A percentile compares a stretch with the other conserved stretches of the same genome.
phyloP scores from a whole-genome alignment of 2,113 vertebrate species.

The Lophura nycthemera region DNA sequence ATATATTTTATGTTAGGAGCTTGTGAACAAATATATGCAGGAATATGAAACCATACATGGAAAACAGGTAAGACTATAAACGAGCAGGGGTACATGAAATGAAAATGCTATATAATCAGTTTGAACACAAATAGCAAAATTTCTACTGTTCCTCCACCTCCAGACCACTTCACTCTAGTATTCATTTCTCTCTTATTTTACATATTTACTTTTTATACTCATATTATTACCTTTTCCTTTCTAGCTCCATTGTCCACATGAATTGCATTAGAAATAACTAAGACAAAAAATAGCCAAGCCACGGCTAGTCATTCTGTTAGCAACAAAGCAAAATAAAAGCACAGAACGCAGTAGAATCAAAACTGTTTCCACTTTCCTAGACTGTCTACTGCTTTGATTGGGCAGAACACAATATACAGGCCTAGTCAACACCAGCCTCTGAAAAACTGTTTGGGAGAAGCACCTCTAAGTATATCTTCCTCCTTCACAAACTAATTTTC shows the following conservation, averaged over 20 bases:
- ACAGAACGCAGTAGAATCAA: not conserved
- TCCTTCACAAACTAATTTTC: not conserved
- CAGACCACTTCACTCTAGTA: not conserved
- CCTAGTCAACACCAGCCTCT: rapidly evolving
- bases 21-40: not conserved
- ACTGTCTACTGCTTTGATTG: not conserved
- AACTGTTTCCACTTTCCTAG: not conserved
- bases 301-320: not conserved
- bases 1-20: not conserved
- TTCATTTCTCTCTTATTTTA: not conserved
- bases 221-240: not conserved
- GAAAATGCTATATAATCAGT: not conserved
- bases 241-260: not conserved
- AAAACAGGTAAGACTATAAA: not conserved
- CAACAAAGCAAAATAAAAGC: not conserved
- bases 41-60: not conserved
- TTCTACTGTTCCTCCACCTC: not conserved
- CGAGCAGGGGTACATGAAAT: not conserved
- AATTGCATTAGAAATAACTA: not conserved
- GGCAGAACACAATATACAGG: not conserved
- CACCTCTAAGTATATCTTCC: not conserved
- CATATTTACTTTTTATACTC: not conserved
- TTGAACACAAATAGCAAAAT: not conserved
- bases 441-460: not conserved
- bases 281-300: not conserved